Evolutionary conservation across 2,888 invertebrate species (phyloP), one percentile per base, ranked within the genome.

Genomic region (Carcina quercana): DNA sequence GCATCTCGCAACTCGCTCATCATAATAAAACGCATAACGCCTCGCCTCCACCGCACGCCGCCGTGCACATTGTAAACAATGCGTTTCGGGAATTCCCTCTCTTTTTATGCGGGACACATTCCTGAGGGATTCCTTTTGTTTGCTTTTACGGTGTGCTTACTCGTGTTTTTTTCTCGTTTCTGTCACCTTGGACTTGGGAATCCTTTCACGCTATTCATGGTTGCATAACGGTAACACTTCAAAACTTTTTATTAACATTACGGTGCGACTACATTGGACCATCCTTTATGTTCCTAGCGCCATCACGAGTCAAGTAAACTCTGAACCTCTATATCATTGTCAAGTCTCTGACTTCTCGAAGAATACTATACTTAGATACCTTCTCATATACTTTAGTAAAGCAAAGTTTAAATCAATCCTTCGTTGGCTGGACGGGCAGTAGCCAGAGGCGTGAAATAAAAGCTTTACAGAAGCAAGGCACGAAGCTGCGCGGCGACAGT

Each of bases 41-140:
- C 59, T 55, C 56, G 59, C 55, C 64, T 52, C n/a, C n/a, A n/a
- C n/a, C 63, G 57, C 58, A 57, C 56, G 54, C 51, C 56, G 37
- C 43, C 46, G 53, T 50, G 53, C 51, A 57, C 60, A 59, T 48
- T 62, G 82, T 83, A 82, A 82, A 83, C 82, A 82, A 78, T 71
- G 61, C 70, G 66, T 79, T 82, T 82, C 59, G 82, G 82, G 80
- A 78, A 73, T 71, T 71, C 82, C 82, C 80, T 66, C 60, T 47
- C 65, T 78, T 80, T 79, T 76, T 76, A 69, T 71, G 59, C 68
- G 60, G 65, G 64, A 63, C 70, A 59, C 80, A 82, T 82, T 82
- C 80, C 73, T 76, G 52, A 74, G 82, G 82, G 78, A 83, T 78
- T 71, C 82, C 82, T 82, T 82, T 82, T 83, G 80, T 83, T 82